A percentile compares a stretch with the other conserved stretches of the same genome.
phyloP scores from a whole-genome alignment of 1,140 invertebrate genomes.

The Anagrus nilaparvatae region DNA sequence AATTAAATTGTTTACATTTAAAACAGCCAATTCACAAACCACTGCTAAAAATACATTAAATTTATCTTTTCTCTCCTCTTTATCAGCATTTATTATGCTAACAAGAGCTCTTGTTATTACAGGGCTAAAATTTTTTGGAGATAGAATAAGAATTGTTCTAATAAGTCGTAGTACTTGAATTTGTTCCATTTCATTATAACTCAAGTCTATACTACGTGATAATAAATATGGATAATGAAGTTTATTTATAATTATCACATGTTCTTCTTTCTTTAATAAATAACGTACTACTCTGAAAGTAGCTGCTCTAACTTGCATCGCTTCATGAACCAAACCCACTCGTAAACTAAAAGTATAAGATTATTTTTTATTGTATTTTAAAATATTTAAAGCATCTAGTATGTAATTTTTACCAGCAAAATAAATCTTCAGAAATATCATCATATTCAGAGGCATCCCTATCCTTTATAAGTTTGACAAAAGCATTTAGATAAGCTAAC shows the following conservation, averaged over 20 bases:
- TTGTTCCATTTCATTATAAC: conserved; percentile 79
- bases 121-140: conserved; percentile 54
- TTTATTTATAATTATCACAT: conserved; percentile 66
- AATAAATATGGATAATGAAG: conserved; percentile 75
- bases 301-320: conserved; percentile 79
- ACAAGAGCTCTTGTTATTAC: conserved; percentile 63
- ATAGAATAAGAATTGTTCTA: conserved; percentile 56
- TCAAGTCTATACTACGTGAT: conserved; percentile 71
- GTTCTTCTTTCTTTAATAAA: conserved; percentile 63
- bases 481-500: conserved; percentile 69
- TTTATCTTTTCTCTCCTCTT: conserved; percentile 69
- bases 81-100: conserved; percentile 66
- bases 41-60: conserved; percentile 73
- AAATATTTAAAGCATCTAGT: conserved; percentile 1
- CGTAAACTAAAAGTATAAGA: conserved; percentile 59
- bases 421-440: conserved; percentile 64
- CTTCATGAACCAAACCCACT: conserved; percentile 71
- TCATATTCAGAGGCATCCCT: conserved; percentile 55
- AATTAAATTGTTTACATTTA: conserved; percentile 73
- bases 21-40: conserved; percentile 75
- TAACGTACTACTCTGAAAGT: conserved; percentile 77
- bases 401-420: conserved; percentile 61
- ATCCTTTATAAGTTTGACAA: conserved; percentile 66
- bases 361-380: neutral
- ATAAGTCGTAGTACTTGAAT: conserved; percentile 80